phyloP scores from a whole-genome alignment of 2,797 vertebrate species.

The Acipenser ruthenus region DNA sequence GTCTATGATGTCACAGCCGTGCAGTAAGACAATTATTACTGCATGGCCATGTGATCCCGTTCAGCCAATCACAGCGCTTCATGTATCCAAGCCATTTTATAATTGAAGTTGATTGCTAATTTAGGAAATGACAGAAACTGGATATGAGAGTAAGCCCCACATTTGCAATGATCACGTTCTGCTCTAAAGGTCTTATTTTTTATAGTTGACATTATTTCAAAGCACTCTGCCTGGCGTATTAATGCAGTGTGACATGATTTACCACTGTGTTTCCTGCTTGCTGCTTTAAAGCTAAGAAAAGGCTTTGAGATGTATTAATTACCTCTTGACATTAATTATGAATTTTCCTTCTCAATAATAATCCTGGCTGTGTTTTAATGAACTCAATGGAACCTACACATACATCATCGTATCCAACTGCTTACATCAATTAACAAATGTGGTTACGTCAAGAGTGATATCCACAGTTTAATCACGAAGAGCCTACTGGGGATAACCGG shows the following conservation, averaged over 20 bases:
- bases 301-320: neutral
- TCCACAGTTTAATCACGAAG: no score
- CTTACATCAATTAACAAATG: neutral
- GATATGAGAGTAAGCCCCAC: no score
- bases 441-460: neutral
- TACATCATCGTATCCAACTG: neutral
- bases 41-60: no score
- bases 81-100: no score
- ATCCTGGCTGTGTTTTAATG: slow-evolving; percentile 3
- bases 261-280: slow-evolving; percentile 2
- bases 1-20: no score
- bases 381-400: slow-evolving; percentile 11
- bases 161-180: neutral
- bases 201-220: neutral
- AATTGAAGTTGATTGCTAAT: no score
- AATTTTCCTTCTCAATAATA: neutral
- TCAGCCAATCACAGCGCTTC: no score
- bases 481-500: no score
- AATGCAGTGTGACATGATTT: slow-evolving; percentile 11
- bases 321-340: neutral
- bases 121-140: no score
- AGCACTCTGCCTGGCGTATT: neutral
- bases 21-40: no score
- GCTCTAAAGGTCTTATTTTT: neutral
- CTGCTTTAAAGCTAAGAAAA: neutral